phyloP scores from a whole-genome alignment of 2,797 vertebrate genomes.

The Gambusia yucatana region DNA sequence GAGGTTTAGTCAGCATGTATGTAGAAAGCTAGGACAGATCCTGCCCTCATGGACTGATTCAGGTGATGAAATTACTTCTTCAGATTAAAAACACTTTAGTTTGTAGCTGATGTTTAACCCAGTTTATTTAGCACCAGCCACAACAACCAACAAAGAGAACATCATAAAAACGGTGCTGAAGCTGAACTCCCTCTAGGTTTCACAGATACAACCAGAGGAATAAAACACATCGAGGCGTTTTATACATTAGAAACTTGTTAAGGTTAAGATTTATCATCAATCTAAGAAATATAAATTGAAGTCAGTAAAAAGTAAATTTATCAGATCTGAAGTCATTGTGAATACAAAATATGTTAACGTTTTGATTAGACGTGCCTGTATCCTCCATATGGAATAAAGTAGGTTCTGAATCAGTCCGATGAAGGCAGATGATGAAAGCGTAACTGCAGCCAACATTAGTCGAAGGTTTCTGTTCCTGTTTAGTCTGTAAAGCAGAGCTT shows the following conservation, averaged over 20 bases:
- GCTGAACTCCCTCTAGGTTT: not conserved
- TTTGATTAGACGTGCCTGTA: not conserved
- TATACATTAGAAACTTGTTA: not conserved
- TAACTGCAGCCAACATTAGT: not conserved
- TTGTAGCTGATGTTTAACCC: not conserved
- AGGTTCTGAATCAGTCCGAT: not conserved
- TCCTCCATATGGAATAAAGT: not conserved
- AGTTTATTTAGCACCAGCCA: not conserved
- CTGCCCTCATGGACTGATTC: not conserved
- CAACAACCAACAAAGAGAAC: not conserved
- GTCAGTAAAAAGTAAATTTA: not conserved
- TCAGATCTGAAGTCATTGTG: not conserved
- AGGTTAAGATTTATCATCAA: not conserved
- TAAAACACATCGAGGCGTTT: not conserved
- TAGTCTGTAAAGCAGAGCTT: slow-evolving; percentile 1
- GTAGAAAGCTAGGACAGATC: not conserved
- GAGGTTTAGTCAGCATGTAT: not conserved
- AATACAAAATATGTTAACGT: not conserved
- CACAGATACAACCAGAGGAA: not conserved
- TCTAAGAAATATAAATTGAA: not conserved
- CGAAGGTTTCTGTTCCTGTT: not conserved
- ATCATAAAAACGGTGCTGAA: not conserved
- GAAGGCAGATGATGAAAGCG: not conserved
- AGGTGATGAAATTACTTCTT: not conserved
- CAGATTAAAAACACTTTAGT: not conserved